phyloP scores from a whole-genome alignment of 2,888 invertebrate species.

The Amitus sp. region DNA sequence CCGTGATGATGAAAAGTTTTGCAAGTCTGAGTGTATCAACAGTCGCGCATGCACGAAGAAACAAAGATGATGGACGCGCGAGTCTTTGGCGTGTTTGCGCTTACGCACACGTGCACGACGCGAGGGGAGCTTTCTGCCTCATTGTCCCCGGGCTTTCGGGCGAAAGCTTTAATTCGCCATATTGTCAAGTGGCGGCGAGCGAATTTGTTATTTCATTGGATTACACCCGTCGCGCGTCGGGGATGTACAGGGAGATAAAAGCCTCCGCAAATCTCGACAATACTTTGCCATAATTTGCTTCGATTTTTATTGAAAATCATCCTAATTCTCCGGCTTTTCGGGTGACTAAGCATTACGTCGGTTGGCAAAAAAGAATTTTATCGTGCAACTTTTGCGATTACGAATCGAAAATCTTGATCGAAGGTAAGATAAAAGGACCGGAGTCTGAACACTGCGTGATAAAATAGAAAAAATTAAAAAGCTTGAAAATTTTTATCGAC shows the following conservation, averaged over 20 bases:
- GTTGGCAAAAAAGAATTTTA: background rate
- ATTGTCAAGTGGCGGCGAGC: constrained; percentile 60
- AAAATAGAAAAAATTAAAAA: no score
- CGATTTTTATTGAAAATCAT: constrained; percentile 1
- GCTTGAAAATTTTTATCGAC: no score
- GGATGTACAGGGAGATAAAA: constrained; percentile 16
- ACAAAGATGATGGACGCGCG: constrained; percentile 41
- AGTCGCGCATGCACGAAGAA: constrained; percentile 32
- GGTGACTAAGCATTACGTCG: background rate
- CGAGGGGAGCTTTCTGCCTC: constrained; percentile 44
- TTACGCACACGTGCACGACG: constrained; percentile 28
- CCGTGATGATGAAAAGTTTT: constrained; percentile 36
- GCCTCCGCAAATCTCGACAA: constrained; percentile 9
- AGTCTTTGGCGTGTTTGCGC: constrained; percentile 35
- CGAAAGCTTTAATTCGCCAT: constrained; percentile 52
- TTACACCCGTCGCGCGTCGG: constrained; percentile 42
- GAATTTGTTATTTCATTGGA: constrained; percentile 62
- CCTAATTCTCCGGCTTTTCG: background rate
- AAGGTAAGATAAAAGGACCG: no score
- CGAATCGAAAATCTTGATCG: background rate
- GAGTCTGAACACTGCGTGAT: no score
- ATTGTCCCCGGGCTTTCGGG: constrained; percentile 47
- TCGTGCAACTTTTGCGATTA: no score
- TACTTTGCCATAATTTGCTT: constrained; percentile 13
- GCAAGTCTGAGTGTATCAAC: constrained; percentile 28